Conservation (phyloP, 30 jellyfish, hydroid and myxozoan species). For the Mastigias papua region DNA sequence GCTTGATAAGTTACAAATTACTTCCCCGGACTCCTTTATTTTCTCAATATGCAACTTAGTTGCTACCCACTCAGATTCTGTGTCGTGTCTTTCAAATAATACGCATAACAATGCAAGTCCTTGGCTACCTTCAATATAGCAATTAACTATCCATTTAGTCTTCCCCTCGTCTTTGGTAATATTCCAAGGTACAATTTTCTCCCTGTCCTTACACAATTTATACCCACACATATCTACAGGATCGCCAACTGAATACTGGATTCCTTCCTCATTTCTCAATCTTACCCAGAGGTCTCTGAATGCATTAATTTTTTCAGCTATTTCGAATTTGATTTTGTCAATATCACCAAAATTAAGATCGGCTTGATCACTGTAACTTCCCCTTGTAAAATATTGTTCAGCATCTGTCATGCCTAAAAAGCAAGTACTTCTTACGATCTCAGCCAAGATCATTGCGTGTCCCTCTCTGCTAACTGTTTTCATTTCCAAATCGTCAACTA, state of each 20-base stretch:
- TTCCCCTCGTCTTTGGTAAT: neutral
- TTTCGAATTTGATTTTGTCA: slow-evolving; percentile 12
- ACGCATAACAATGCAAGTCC: slow-evolving; percentile 19
- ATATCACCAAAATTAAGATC: neutral
- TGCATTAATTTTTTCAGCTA: slow-evolving; percentile 4
- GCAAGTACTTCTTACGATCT: neutral
- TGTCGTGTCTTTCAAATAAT: slow-evolving; percentile 27
- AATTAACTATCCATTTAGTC: slow-evolving; percentile 21
- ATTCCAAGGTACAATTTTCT: neutral
- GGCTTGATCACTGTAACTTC: neutral
- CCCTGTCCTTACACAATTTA: neutral
- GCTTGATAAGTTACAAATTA: slow-evolving; percentile 34
- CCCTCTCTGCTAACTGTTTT: neutral
- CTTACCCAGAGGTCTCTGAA: neutral
- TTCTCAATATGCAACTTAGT: slow-evolving; percentile 33
- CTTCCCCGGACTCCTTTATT: slow-evolving; percentile 39
- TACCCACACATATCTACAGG: slow-evolving; percentile 53
- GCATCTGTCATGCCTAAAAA: too few species aligned
- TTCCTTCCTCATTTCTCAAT: slow-evolving; percentile 24
- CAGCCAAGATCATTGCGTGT: neutral
- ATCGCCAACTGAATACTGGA: slow-evolving; percentile 6
- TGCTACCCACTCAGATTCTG: slow-evolving; percentile 47
- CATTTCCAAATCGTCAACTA: slow-evolving; percentile 28
- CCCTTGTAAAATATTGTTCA: too few species aligned
- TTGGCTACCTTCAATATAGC: slow-evolving; percentile 30